phyloP scores from a whole-genome alignment of 35 echinoderm and acorn worm species.

The Nesometra sesokonis region DNA sequence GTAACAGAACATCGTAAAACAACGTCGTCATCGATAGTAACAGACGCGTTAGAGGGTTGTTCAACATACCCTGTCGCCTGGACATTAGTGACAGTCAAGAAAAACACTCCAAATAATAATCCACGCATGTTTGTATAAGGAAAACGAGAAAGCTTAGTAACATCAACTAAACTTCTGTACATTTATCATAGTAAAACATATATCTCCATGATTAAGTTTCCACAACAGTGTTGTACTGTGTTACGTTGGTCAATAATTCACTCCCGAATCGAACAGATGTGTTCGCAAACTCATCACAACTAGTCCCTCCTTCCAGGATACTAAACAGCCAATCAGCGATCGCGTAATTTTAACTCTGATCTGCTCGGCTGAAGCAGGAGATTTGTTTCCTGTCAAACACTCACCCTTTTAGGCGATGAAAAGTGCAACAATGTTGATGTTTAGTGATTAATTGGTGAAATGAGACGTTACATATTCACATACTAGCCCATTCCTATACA shows the following conservation, averaged over 20 bases:
- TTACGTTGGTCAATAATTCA: neutral
- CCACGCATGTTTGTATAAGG: neutral
- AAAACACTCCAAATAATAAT: neutral
- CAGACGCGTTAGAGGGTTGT: neutral
- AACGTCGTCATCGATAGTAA: neutral
- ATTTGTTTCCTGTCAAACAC: no score
- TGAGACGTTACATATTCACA: no score
- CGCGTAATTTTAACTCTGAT: neutral
- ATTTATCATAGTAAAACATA: neutral
- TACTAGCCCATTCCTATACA: no score
- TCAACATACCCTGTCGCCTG: neutral
- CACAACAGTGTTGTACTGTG: neutral
- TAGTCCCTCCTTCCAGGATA: neutral
- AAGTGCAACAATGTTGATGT: no score
- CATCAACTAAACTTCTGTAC: neutral
- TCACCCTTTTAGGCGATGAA: neutral
- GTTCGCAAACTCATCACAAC: neutral
- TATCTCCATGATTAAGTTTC: neutral
- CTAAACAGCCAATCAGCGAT: neutral
- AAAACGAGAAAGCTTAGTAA: neutral
- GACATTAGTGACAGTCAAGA: neutral
- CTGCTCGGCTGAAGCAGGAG: neutral
- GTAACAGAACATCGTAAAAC: neutral
- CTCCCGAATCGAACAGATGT: neutral
- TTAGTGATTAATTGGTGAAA: no score